Conservation (phyloP, 2,113 vertebrate genomes). For the Rhinopithecus roxellana region DNA sequence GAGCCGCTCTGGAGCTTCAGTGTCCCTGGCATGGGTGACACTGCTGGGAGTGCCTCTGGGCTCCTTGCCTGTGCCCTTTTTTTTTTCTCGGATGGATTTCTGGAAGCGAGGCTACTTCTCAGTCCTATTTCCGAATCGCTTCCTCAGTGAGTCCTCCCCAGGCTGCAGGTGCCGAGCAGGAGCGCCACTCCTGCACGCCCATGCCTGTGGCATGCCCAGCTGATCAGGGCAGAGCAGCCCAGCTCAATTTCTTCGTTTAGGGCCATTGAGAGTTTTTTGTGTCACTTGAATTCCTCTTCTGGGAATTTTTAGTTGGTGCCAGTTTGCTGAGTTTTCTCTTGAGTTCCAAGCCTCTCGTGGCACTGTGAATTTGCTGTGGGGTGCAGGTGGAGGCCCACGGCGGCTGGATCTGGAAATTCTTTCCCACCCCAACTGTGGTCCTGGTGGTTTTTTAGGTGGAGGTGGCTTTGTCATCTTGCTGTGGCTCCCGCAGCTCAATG, state of each 20-base stretch:
- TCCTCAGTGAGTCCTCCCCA: background rate
- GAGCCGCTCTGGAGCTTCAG: background rate
- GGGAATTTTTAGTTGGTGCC: background rate
- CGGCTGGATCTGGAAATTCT: background rate
- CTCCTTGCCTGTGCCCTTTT: background rate
- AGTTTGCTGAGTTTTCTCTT: background rate
- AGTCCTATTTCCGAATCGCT: background rate
- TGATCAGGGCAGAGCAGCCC: background rate
- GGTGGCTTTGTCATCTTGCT: background rate
- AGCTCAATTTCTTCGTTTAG: background rate
- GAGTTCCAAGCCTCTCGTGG: background rate
- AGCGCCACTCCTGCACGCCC: rapidly evolving
- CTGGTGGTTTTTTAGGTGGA: background rate
- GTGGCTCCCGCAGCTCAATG: too few relatives aligned
- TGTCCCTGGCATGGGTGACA: rapidly evolving
- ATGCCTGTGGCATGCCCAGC: rapidly evolving
- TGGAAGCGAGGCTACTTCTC: background rate
- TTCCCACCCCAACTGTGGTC: background rate
- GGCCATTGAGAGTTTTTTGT: background rate
- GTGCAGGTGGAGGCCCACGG: too few relatives aligned
- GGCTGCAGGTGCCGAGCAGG: rapidly evolving
- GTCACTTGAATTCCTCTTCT: background rate
- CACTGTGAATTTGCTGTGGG: background rate
- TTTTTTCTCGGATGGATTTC: background rate
- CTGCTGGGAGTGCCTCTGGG: background rate